Evolutionary conservation across 2,888 invertebrate species (phyloP), one percentile per base, ranked within the genome.

Genomic region (Lycocerus yunnanus): DNA sequence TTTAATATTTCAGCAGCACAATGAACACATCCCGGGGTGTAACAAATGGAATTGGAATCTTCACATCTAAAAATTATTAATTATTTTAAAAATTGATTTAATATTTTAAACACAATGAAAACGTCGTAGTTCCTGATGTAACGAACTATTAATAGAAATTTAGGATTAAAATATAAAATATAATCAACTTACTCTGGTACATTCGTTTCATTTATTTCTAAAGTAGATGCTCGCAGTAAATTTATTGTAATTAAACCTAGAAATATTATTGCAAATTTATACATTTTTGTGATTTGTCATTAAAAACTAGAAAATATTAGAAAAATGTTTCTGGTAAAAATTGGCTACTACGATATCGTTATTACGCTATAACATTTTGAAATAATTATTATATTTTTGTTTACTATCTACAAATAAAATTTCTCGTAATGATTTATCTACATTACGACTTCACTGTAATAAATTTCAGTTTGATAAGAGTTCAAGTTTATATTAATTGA

Each of bases 1-100:
- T 88, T 86, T 63, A 94, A 86, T 15, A 94, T 87, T 76, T 89
- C 89, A 0, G 92, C 91, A 0, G 94, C 93, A 92, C 93, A 91
- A 82, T 92, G 91, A 68, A 95, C 89, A 86, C 95, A 95, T 82
- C 93, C 94, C n/a, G 92, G 88, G 0, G 90, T 89, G 75, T 91
- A 16, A 67, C 82, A 82, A 21, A 79, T 27, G 14, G 70, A 14
- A 5, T 15, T 15, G 13, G 61, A n/a, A 15, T 63, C 18, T 13
- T 16, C 2, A 6, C 61, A 63, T 63, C 61, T 63, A 63, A 14
- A 63, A 63, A 63, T 63, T n/a, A n/a, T 15, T 18, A 18, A 63
- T 15, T 43, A 1, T 6, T 43, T n/a, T 3, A 43, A 43, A 43
- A n/a, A n/a, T 43, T 43, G n/a, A 5, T 43, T 27, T 13, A 0